Base-by-base conservation (phyloP, 2,797 vertebrate species). In the Paramormyrops hopkinsi region DNA sequence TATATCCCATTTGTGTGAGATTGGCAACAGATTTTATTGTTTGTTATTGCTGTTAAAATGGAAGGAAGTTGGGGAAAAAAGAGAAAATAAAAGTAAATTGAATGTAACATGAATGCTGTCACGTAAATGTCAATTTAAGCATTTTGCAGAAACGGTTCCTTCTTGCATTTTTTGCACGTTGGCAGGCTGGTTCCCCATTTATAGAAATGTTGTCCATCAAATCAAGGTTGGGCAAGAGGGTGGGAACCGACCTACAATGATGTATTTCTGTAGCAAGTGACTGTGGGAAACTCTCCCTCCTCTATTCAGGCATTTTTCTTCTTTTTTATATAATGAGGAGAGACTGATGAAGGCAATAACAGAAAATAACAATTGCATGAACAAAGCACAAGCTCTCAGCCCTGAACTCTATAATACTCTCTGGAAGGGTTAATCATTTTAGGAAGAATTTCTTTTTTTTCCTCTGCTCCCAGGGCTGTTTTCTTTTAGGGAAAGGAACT, bases 251-350 rank as follows among this genome's bases (percentile, higher is more conserved):
- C 92, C 94, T 95, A 99, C 98, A 99, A 99, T 99, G 95, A 96
- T 96, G 97, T 97, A 98, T 97, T 98, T 98, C 97, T 96, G 97
- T 96, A 96, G 96, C 96, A 96, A 98, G 97, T 98, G 98, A 98
- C 98, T 99, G 98, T 99, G 98, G 98, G 98, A 99, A 99, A 99
- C 97, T 98, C 97, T 98, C 97, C 97, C 97, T 97, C 96, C 95
- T 96, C 98, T 97, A 99, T 99, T 99, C 98, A 99, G 96, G 96
- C 97, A 98, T 99, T 98, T 98, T 97, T 95, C 94, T 93, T 94
- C 94, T 95, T 96, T 90, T 96, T 96, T 94, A 95, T 95, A 96
- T 98, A 97, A 98, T 97, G 97, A 97, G 97, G 95, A 96, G 96
- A 97, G 97, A 96, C 97, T 97, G 97, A 99, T 98, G 97, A 98